Conservation (phyloP, 2,888 invertebrate species). For the Bombylius discolor region DNA sequence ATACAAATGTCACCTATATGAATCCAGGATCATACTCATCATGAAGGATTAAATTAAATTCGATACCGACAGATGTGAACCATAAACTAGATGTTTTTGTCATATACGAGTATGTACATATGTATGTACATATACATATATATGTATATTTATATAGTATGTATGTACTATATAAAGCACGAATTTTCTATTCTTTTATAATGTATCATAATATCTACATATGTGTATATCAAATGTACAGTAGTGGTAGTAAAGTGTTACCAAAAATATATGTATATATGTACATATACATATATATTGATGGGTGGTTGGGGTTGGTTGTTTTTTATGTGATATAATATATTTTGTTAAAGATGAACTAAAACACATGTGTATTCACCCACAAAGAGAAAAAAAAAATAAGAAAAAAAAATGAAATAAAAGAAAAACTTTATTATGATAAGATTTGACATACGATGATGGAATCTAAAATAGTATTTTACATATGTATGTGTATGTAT, state of each 20-base stretch:
- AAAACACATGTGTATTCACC: neutral
- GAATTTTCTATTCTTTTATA: too few species aligned
- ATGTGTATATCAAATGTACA: neutral
- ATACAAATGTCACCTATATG: neutral
- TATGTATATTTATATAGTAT: too few species aligned
- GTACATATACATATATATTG: too few species aligned
- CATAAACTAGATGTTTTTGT: neutral
- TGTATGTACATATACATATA: too few species aligned
- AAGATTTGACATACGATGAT: neutral
- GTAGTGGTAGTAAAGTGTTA: neutral
- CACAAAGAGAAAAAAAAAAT: neutral
- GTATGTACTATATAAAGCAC: too few species aligned
- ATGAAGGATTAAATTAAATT: conserved; percentile 3
- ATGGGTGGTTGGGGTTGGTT: too few species aligned
- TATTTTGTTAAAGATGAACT: neutral
- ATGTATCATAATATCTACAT: too few species aligned
- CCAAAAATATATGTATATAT: neutral
- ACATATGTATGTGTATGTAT: neutral
- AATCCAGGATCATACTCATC: neutral
- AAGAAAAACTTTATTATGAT: neutral
- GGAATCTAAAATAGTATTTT: too few species aligned
- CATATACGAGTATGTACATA: too few species aligned
- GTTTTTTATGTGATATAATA: neutral
- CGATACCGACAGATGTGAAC: neutral
- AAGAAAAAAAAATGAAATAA: too few species aligned